Evolutionary conservation across 2,888 invertebrate species (phyloP), one percentile per base, ranked within the genome.

Genomic region (Athetis lepigone): DNA sequence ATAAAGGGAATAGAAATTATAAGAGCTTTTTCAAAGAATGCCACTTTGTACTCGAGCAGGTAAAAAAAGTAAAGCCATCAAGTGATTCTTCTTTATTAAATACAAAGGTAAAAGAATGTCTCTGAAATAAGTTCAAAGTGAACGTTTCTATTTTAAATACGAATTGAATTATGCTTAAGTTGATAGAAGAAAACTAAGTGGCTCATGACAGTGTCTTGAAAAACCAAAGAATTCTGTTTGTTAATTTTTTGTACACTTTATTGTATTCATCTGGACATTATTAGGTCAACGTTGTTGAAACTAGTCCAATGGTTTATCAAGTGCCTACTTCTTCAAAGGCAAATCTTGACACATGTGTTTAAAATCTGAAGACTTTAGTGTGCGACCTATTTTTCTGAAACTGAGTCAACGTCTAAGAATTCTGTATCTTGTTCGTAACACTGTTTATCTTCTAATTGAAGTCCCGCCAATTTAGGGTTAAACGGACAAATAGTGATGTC

Each of bases 331-430:
- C 3, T 25, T 23, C 37, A 61, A 61, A 36, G 47, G 16, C 23
- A 42, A 33, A 45, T 54, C 21, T 33, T 16, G 49, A 42, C 27
- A 11, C 37, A 21, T 54, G 39, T 36, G 39, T 58, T 49, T 67
- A 54, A 54, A 64, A 70, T 58, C 51, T 60, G 33, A 61, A 57
- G 40, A 50, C 18, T 52, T 49, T n/a, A 18, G 42, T 6, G 21
- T 40, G 63, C 47, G 78, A 70, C 77, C 74, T 76, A 79, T 77
- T 77, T 80, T 56, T 52, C 62, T 68, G 45, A 57, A 70, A 55
- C 72, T 76, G 80, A 83, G 64, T 82, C 80, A 82, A 75, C 79
- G 85, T 85, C 84, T 85, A 83, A 79, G 82, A 84, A 84, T 85
- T 69, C 67, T n/a, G 51, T 23, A 0, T 49, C 43, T 21, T 57